These are phyloP conservation scores for Argentina silus DNA, from an alignment of 2,797 vertebrate genomes.

Conservation along the genomic window DNA sequence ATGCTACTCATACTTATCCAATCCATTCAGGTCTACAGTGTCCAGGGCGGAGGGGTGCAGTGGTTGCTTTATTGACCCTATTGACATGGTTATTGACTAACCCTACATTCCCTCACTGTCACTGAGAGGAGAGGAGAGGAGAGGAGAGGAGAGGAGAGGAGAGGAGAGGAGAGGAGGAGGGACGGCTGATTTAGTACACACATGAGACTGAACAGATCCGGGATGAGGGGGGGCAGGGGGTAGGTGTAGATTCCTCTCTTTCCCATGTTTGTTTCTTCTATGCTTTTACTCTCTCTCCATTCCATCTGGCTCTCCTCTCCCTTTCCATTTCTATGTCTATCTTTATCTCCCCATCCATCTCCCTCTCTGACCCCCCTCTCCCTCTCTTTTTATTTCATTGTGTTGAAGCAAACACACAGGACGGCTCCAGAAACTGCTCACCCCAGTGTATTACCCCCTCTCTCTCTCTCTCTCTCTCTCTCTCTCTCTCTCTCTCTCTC, in stretches of 20 bases:
- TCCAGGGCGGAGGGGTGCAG: too few species aligned
- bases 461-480: constrained; percentile 8
- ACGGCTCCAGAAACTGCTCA: too few species aligned
- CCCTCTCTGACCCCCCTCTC: neutral
- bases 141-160: too few species aligned
- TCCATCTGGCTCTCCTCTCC: neutral
- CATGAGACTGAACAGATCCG: neutral
- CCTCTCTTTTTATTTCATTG: neutral
- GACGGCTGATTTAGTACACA: neutral
- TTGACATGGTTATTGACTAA: too few species aligned
- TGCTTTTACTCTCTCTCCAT: neutral
- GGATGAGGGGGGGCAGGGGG: neutral
- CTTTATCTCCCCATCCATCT: neutral
- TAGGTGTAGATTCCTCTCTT: neutral
- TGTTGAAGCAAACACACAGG: too few species aligned
- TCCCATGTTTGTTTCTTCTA: neutral
- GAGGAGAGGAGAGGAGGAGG: neutral
- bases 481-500: neutral
- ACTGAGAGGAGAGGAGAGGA: too few species aligned
- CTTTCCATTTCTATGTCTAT: neutral
- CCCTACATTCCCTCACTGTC: too few species aligned
- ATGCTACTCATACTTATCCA: too few species aligned
- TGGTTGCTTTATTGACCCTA: too few species aligned
- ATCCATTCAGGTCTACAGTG: too few species aligned
- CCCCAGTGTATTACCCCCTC: too few species aligned